These are phyloP conservation scores for Anoncus sp. DNA, from an alignment of 2,888 invertebrate genomes.

Conservation along the genomic window DNA sequence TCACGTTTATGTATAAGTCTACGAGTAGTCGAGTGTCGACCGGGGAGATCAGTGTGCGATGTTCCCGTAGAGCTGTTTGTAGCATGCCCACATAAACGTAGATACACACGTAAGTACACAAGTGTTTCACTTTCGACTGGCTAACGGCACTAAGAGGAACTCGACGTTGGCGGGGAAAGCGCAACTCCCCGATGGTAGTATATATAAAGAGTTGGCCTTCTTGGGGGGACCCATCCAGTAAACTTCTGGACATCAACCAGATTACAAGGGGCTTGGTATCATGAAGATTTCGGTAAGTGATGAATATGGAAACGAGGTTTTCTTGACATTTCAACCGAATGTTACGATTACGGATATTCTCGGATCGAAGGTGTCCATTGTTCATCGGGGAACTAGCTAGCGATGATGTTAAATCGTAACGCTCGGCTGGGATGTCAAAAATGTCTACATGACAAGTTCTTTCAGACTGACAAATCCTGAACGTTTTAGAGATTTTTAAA, in stretches of 20 bases:
- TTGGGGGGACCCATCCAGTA: constrained; percentile 82
- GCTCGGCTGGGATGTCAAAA: background rate
- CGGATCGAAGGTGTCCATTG: background rate
- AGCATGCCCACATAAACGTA: constrained; percentile 43
- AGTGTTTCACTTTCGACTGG: constrained; percentile 82
- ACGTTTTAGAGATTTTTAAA: background rate
- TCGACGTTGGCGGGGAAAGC: constrained; percentile 79
- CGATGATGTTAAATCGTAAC: background rate
- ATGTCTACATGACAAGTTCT: background rate
- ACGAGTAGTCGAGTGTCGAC: constrained; percentile 28
- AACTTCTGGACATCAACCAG: constrained; percentile 78
- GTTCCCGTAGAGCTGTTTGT: constrained; percentile 28
- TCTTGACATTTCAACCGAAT: background rate
- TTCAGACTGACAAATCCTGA: background rate
- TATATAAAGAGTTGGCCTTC: constrained; percentile 79
- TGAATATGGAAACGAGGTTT: background rate
- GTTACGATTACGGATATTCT: background rate
- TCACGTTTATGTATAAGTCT: constrained; percentile 13
- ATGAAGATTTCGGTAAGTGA: constrained; percentile 81
- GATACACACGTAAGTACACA: constrained; percentile 51
- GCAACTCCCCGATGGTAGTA: constrained; percentile 72
- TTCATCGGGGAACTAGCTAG: background rate
- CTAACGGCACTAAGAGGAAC: constrained; percentile 70
- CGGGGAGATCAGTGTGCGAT: constrained; percentile 39
- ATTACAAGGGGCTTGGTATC: constrained; percentile 72